Evolutionary conservation across 2,113 vertebrate species (phyloP), one percentile per base, ranked within the genome.

Genomic region (Puffinus mauretanicus): DNA sequence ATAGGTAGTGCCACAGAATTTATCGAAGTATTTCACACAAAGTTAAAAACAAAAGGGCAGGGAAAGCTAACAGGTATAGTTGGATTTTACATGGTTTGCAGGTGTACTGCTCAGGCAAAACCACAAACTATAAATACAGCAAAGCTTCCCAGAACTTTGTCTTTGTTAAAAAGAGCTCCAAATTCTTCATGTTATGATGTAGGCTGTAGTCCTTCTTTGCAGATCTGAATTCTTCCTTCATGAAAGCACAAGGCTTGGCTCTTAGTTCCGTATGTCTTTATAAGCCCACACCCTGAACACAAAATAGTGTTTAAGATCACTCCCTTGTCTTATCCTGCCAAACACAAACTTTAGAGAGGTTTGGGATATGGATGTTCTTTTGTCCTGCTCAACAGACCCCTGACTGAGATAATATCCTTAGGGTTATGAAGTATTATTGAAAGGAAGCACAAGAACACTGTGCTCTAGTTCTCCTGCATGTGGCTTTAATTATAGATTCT

Each of bases 401-500:
- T 52, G 87, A 90, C 80, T 58, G 95, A 90, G 95, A 96, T 95
- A 96, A 97, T 97, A 94, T 96, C 95, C 90, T 96, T 75, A 60
- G 54, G 83, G 84, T 80, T 88, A 86, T 90, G 82, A 93, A 95
- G 70, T 87, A 77, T 94, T 96, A 90, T 92, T 96, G 95, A 94
- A 96, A 93, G 90, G 94, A 94, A 90, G 76, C 71, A 72, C 61
- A 57, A 62, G 86, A 96, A 91, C 76, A 87, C 47, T 80, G 60
- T 91, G 85, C 87, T 93, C 67, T 44, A 72, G 49, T 92, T 95
- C 95, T 88, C 17, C 20, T 90, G 65, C 88, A 93, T 85, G 82
- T 96, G 91, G 81, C 83, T 98, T 96, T 95, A 87, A 96, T 94
- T 97, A 95, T 34, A 82, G 76, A 94, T 89, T 57, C 87, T 91